Evolutionary conservation across 2,797 vertebrate species (phyloP).

Genomic region (Squalus acanthias): DNA sequence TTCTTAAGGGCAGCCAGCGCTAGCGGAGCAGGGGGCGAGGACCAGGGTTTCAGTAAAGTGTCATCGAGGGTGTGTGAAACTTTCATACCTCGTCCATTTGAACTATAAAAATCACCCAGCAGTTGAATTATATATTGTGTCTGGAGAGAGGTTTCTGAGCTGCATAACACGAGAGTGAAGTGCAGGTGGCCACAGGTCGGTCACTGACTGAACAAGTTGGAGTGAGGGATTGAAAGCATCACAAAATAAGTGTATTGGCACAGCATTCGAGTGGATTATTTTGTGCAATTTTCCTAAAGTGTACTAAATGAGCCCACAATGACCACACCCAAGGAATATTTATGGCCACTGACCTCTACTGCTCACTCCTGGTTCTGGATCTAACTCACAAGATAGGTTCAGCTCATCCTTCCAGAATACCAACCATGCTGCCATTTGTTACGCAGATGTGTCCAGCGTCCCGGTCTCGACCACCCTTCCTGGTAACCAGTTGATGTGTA

Average conservation of each 20-base stretch:
- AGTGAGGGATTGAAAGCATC: background rate
- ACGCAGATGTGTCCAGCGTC: background rate
- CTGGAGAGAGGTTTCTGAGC: background rate
- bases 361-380: background rate
- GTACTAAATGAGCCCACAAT: background rate
- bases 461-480: background rate
- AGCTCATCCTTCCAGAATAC: background rate
- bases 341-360: background rate
- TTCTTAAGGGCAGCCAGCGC: too few species aligned
- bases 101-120: background rate
- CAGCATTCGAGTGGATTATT: background rate
- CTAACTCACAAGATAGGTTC: background rate
- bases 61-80: background rate
- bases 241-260: background rate
- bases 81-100: background rate
- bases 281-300: background rate
- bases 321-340: background rate
- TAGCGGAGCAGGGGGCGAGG: background rate
- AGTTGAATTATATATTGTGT: background rate
- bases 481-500: background rate
- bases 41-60: background rate
- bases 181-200: background rate
- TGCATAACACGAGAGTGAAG: background rate
- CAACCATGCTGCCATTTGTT: background rate
- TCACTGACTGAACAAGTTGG: background rate